Evolutionary conservation across 2,888 invertebrate species (phyloP), one percentile per base, ranked within the genome.

Genomic region (Lepidocyrtinus sp.): DNA sequence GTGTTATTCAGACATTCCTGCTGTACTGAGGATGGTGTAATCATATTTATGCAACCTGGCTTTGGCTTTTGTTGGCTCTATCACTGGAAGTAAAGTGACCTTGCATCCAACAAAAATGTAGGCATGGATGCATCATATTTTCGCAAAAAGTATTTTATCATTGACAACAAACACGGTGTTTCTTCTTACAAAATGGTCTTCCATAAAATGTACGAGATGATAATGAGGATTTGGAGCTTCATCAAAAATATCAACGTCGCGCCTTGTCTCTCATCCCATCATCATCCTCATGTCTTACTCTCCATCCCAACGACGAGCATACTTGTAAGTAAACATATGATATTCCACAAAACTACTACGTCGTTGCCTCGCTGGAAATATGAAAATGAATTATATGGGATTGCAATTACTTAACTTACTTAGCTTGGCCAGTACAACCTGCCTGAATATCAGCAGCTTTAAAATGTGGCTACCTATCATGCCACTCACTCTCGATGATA

Each of bases 131-230:
- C n/a, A 50, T 50, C 50, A 50, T 50, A 17, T 50, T 50, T 50
- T 50, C 15, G 50, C 50, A 50, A 50, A 50, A 50, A 36, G 12
- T 5, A 50, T 50, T 50, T 50, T 50, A 50, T 50, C 50, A 50
- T 50, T 50, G 50, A 50, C 50, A 50, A 50, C 50, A 2, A 50
- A 50, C 50, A 50, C 12, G 17, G 50, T 1, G 12, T 17, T 50
- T 12, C 50, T 36, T 36, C 36, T 7, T 12, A 12, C 12, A 50
- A n/a, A 50, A 50, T 50, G 12, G 12, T 7, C 36, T 36, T 36
- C 5, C 5, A 17, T 17, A 50, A n/a, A n/a, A n/a, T n/a, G n/a
- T n/a, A n/a, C n/a, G n/a, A n/a, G n/a, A n/a, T 50, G 50, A 50
- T 50, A 50, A 50, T 50, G 50, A 50, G 17, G 50, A 50, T 50